A percentile compares a stretch with the other conserved stretches of the same genome.
Conservation (phyloP, 2,888 invertebrate genomes). For the Drosophila aldrichi region DNA sequence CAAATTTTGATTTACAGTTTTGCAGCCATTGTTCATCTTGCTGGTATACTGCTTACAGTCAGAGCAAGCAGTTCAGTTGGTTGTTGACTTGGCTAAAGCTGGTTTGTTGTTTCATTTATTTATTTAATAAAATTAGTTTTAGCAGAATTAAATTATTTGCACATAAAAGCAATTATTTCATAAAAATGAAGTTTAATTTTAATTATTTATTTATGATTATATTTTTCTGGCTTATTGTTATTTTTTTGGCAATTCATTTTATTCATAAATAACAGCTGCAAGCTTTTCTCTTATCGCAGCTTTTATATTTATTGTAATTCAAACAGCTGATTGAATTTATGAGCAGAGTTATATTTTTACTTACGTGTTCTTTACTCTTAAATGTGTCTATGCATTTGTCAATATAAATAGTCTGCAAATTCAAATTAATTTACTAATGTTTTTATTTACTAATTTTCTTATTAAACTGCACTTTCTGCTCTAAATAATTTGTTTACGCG, state of each 20-base stretch:
- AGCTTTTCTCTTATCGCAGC: background rate
- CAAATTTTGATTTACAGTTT: background rate
- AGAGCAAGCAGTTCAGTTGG: background rate
- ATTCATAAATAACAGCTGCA: background rate
- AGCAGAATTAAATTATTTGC: background rate
- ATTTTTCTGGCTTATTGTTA: background rate
- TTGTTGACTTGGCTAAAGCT: background rate
- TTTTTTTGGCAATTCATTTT: background rate
- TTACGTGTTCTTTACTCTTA: background rate
- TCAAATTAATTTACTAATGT: background rate
- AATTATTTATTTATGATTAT: background rate
- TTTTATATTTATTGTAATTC: background rate
- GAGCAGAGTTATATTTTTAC: background rate
- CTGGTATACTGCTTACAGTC: background rate
- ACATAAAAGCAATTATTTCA: background rate
- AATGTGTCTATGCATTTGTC: background rate
- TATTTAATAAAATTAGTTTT: background rate
- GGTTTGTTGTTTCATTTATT: background rate
- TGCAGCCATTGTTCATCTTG: background rate
- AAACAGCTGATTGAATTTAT: conserved; percentile 1
- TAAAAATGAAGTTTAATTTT: too few relatives aligned
- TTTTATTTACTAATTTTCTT: background rate
- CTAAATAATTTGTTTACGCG: conserved; percentile 6
- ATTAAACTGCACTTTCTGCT: background rate
- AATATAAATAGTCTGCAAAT: background rate